Base-by-base conservation (phyloP, 2,113 vertebrate genomes). In the Pangasianodon hypophthalmus region DNA sequence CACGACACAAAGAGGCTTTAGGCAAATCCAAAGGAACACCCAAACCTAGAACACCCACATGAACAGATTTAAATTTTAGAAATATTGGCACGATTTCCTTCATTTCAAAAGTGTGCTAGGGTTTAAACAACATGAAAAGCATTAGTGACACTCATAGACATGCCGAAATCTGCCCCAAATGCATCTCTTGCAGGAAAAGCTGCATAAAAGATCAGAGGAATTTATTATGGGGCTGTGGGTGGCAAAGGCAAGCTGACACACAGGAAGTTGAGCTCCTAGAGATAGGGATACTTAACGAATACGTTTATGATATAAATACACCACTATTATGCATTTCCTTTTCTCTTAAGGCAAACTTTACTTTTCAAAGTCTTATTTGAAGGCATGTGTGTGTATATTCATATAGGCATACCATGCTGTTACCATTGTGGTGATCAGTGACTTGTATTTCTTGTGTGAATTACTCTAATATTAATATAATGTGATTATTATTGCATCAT, bases 21-120 rank as follows among this genome's bases (percentile, higher is more conserved):
- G 94, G 94, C 94, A 88, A 94, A 92, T 93, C 83, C 85, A 64
- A 92, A 94, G 92, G 92, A 89, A 91, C 85, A 90, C 92, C 82
- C 88, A 91, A 93, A 92, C 85, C 86, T 92, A 89, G 88, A 93
- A 95, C 95, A 93, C 95, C 94, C 95, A 95, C 96, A 93, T 92
- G 90, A 90, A 46, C 37, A 92, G 89, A 90, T 89, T 88, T 62
- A 58, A 73, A 91, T 62, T 87, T 83, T 29, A 81, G 41, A 85
- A 88, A 56, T 44, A 88, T 88, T 60, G 84, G 89, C 82, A 90
- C 84, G 83, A 73, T 90, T 92, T 91, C 88, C 84, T 80, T 88
- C 90, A 87, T 94, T 84, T 92, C 84, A 88, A 91, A 93, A 93
- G 93, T 85, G 90, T 79, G 92, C 85, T 90, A 88, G 84, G 89